Evolutionary conservation across 2,797 vertebrate genomes (phyloP).

Genomic region (Caiman crocodilus): DNA sequence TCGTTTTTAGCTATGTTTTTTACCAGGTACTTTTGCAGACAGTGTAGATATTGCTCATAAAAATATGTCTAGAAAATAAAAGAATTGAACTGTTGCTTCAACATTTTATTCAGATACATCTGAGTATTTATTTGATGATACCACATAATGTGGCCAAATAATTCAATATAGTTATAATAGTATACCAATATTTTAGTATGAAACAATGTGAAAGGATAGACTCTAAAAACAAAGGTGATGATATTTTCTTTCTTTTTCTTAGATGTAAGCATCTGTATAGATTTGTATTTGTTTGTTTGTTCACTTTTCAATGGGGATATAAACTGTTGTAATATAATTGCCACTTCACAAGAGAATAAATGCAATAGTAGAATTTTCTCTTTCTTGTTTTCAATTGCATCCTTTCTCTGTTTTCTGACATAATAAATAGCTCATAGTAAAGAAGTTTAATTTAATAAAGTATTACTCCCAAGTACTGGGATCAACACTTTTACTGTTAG

Average conservation of each 20-base stretch:
- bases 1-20: too few relatives aligned
- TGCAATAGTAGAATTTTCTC: background rate
- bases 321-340: background rate
- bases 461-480: background rate
- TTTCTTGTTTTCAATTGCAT: background rate
- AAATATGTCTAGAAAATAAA: background rate
- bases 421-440: background rate
- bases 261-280: background rate
- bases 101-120: background rate
- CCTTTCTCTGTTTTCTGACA: background rate
- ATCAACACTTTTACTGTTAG: background rate
- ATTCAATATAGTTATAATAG: too few relatives aligned
- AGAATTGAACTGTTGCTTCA: background rate
- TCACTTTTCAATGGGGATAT: background rate
- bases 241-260: background rate
- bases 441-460: background rate
- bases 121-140: background rate
- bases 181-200: too few relatives aligned
- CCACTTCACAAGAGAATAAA: background rate
- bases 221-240: background rate
- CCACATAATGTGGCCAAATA: too few relatives aligned
- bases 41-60: background rate
- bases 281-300: background rate
- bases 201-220: background rate
- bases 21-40: rapidly evolving